These are phyloP conservation scores for Lycaon pictus DNA, from an alignment of 2,113 vertebrate species.

Conservation along the genomic window DNA sequence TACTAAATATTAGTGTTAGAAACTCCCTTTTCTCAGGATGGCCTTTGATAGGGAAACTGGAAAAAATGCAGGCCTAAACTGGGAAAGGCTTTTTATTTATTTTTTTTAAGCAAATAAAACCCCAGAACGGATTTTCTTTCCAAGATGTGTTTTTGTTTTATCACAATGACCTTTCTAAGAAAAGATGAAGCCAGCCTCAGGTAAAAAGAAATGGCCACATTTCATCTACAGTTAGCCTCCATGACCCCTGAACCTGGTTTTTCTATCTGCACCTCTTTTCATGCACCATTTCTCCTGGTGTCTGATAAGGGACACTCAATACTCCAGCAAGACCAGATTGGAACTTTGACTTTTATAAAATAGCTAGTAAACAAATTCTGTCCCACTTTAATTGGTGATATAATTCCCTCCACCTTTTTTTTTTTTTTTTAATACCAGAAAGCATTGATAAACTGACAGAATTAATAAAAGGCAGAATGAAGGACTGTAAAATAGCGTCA, in stretches of 20 bases:
- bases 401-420: constrained; percentile 22
- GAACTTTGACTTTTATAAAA: constrained; percentile 88
- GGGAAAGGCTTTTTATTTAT: constrained; percentile 43
- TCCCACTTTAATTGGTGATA: constrained; percentile 80
- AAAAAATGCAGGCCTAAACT: constrained; percentile 43
- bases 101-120: constrained; percentile 83
- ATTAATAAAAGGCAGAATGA: neutral
- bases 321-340: constrained; percentile 83
- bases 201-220: constrained; percentile 96
- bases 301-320: constrained; percentile 89
- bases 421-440: constrained; percentile 31
- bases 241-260: constrained; percentile 93
- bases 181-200: constrained; percentile 94
- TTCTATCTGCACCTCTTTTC: constrained; percentile 95
- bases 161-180: constrained; percentile 93
- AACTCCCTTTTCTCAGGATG: neutral
- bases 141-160: constrained; percentile 91
- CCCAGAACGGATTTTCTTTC: constrained; percentile 85
- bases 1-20: neutral
- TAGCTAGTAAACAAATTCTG: constrained; percentile 73
- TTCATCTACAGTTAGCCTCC: constrained; percentile 94
- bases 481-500: neutral
- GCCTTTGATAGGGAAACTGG: neutral
- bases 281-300: constrained; percentile 88
- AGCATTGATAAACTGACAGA: neutral